phyloP scores from a whole-genome alignment of 2,797 vertebrate genomes.

The Toxotes lorentzi region DNA sequence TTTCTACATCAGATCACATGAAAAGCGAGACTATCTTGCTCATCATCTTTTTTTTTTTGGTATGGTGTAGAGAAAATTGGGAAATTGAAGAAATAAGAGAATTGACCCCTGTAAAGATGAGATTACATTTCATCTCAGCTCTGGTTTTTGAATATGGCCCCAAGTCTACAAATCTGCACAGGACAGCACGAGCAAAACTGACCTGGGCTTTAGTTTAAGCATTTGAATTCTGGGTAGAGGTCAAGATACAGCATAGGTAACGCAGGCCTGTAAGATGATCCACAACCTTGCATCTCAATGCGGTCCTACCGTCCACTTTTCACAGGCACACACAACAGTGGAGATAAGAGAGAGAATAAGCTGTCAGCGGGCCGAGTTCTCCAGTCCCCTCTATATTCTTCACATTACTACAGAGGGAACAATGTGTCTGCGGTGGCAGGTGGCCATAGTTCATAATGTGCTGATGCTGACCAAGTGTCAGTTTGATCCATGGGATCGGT shows the following conservation, averaged over 20 bases:
- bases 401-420: slow-evolving; percentile 90
- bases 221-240: slow-evolving; percentile 55
- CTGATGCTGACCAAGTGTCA: slow-evolving; percentile 92
- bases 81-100: not conserved
- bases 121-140: not conserved
- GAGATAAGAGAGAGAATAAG: slow-evolving; percentile 83
- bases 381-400: slow-evolving; percentile 85
- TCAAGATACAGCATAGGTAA: slow-evolving; percentile 40
- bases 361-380: slow-evolving; percentile 75
- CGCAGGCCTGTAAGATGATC: slow-evolving; percentile 52
- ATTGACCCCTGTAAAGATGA: slow-evolving; percentile 5
- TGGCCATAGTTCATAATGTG: slow-evolving; percentile 91
- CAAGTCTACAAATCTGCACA: not conserved
- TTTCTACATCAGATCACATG: slow-evolving; percentile 10
- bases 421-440: slow-evolving; percentile 88
- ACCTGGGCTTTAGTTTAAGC: slow-evolving; percentile 21
- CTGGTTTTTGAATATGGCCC: not conserved
- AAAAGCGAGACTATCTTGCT: not conserved
- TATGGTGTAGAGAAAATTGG: not conserved
- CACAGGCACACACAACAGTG: slow-evolving; percentile 67
- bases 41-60: not conserved
- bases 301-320: slow-evolving; percentile 67
- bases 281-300: slow-evolving; percentile 66
- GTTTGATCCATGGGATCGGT: slow-evolving; percentile 83
- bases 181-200: not conserved